Evolutionary conservation across 2,113 vertebrate genomes (phyloP).

Genomic region (Nesoenas mayeri): DNA sequence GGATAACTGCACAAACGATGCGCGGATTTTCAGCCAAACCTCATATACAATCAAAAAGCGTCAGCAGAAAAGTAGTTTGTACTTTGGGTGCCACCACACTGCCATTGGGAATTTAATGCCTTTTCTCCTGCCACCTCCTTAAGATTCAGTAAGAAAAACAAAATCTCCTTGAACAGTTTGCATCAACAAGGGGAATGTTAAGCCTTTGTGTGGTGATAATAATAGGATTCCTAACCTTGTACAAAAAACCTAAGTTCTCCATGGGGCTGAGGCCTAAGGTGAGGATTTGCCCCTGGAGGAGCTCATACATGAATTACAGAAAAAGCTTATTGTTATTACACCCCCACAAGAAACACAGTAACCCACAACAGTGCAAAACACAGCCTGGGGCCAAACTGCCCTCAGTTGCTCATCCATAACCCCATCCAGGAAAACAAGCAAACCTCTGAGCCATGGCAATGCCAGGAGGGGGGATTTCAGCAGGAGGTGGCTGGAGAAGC

Average conservation of each 20-base stretch:
- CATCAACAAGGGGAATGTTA: not conserved
- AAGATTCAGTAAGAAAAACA: not conserved
- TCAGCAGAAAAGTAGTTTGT: not conserved
- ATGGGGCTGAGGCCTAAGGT: not conserved
- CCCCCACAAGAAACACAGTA: accelerated
- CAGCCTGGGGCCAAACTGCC: not conserved
- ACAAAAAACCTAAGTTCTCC: not conserved
- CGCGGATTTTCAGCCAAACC: not conserved
- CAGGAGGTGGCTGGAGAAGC: not conserved
- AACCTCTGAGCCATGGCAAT: not conserved
- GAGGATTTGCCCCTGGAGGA: not conserved
- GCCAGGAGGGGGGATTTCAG: not conserved
- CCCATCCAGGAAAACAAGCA: not conserved
- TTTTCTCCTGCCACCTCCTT: not conserved
- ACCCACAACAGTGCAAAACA: not conserved
- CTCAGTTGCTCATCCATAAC: not conserved
- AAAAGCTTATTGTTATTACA: not conserved
- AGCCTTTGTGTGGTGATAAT: not conserved
- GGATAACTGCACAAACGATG: accelerated
- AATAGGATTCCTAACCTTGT: accelerated
- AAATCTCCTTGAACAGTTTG: not conserved
- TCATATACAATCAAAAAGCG: not conserved
- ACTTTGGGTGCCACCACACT: not conserved
- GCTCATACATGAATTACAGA: not conserved
- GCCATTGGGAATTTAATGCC: not conserved